A percentile compares a stretch with the other conserved stretches of the same genome.
These are phyloP conservation scores for Argopecten irradians DNA, from an alignment of 1,140 invertebrate genomes.

Conservation along the genomic window DNA sequence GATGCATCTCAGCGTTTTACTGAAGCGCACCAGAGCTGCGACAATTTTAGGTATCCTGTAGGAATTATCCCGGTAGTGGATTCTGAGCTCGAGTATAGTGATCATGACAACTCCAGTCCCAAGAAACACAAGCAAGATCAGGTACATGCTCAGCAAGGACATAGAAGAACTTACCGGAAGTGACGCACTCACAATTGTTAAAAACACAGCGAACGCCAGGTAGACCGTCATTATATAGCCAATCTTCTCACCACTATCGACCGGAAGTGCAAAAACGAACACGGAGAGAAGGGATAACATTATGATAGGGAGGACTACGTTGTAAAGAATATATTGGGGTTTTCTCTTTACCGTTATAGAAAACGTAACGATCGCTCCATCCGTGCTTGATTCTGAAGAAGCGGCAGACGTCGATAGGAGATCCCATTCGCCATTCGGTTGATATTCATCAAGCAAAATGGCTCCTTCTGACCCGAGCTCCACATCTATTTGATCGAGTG, in stretches of 20 bases:
- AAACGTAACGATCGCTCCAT: conserved; percentile 35
- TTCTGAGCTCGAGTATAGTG: conserved; percentile 29
- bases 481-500: conserved; percentile 69
- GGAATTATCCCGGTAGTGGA: neutral
- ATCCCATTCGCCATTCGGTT: conserved; percentile 43
- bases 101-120: neutral
- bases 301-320: neutral
- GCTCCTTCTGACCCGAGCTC: neutral
- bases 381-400: neutral
- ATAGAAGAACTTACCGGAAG: conserved; percentile 48
- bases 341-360: neutral
- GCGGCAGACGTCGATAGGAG: neutral
- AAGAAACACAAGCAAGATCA: neutral
- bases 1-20: neutral
- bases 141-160: conserved; percentile 41
- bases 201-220: neutral
- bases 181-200: neutral
- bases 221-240: neutral
- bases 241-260: neutral
- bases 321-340: neutral
- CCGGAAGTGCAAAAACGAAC: neutral
- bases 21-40: neutral
- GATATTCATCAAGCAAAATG: conserved; percentile 35
- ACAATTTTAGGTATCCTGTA: neutral
- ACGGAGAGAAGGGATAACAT: neutral